A percentile compares a stretch with the other conserved stretches of the same genome.
These are phyloP conservation scores for Trinorchestia longiramus DNA, from an alignment of 1,140 invertebrate species.

Conservation along the genomic window DNA sequence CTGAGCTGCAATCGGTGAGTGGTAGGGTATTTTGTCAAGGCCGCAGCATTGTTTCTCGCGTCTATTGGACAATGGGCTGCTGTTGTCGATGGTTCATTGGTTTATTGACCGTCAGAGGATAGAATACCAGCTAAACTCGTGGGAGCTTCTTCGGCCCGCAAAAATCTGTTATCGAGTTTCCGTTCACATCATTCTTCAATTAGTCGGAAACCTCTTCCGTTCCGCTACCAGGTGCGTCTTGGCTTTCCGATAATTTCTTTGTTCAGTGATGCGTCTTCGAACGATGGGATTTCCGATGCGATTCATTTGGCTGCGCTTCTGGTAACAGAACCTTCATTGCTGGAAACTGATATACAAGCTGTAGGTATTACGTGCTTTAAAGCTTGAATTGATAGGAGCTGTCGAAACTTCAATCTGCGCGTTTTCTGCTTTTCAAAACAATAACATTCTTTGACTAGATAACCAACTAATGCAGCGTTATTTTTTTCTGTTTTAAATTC, in stretches of 20 bases:
- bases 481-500: too few relatives aligned
- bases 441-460: too few relatives aligned
- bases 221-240: background rate
- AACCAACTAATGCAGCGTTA: too few relatives aligned
- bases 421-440: too few relatives aligned
- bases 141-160: constrained; percentile 1
- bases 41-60: background rate
- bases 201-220: background rate
- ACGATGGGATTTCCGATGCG: background rate
- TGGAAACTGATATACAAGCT: background rate
- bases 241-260: background rate
- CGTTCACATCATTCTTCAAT: constrained; percentile 8
- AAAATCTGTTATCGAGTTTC: constrained; percentile 18
- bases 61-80: background rate
- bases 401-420: too few relatives aligned
- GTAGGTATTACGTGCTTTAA: background rate
- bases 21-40: background rate
- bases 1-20: background rate
- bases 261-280: background rate
- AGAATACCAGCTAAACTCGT: constrained; percentile 12
- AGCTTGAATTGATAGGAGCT: too few relatives aligned
- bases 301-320: background rate
- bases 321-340: background rate
- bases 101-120: constrained; percentile 5
- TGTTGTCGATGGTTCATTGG: constrained; percentile 27